Evolutionary conservation across 2,888 invertebrate species (phyloP).

Genomic region (Oscheius sp.): DNA sequence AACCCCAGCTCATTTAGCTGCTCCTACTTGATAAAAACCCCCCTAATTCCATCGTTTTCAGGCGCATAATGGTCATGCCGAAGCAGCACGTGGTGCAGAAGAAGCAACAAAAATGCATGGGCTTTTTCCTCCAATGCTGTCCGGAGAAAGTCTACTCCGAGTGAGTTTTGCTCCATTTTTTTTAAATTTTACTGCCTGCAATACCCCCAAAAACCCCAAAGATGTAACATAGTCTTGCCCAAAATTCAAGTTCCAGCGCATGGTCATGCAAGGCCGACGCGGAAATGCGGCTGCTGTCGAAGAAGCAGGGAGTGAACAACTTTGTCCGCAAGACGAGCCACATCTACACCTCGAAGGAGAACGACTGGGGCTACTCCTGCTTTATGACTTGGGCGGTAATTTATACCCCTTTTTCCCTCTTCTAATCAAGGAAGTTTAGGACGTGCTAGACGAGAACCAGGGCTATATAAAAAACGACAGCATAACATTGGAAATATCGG

Average conservation of each 20-base stretch:
- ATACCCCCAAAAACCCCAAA: background rate
- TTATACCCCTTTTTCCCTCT: background rate
- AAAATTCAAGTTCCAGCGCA: constrained; percentile 77
- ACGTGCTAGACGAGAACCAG: constrained; percentile 90
- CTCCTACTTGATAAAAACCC: too few species aligned
- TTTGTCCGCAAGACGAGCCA: constrained; percentile 83
- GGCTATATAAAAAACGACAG: constrained; percentile 89
- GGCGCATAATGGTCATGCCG: constrained; percentile 74
- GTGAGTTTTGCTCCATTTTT: constrained; percentile 62
- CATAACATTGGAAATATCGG: constrained; percentile 85
- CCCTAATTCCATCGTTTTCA: constrained; percentile 36
- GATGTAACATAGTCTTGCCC: background rate
- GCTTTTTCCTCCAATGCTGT: constrained; percentile 88
- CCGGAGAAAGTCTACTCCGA: constrained; percentile 92
- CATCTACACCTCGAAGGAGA: constrained; percentile 92
- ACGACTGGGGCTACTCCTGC: constrained; percentile 94
- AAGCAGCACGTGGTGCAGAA: constrained; percentile 73
- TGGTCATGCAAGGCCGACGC: constrained; percentile 99
- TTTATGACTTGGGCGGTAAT: constrained; percentile 86
- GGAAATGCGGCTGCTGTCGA: constrained; percentile 88
- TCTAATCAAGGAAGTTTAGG: constrained; percentile 72
- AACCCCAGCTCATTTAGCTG: too few species aligned
- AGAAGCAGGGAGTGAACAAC: constrained; percentile 85
- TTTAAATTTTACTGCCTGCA: background rate
- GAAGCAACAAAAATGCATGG: constrained; percentile 75